Percentiles rank a stretch among this genome's conserved stretches.
Conservation (phyloP, 2,888 invertebrate species). For the Drosophila eohydei region DNA sequence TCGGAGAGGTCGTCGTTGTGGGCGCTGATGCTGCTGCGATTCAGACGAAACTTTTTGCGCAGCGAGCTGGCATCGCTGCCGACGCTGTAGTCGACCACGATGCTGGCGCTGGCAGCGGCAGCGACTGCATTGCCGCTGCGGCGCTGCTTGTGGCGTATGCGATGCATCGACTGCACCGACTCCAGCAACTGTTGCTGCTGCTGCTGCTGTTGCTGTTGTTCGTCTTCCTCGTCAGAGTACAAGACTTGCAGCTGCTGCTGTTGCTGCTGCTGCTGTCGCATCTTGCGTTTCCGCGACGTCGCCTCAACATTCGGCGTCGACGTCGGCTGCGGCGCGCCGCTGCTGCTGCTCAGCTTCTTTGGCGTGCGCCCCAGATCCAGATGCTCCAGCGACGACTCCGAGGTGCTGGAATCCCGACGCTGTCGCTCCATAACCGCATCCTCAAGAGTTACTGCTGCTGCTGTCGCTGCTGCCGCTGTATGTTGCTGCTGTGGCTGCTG, state of each 20-base stretch:
- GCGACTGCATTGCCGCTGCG: slow-evolving; percentile 60
- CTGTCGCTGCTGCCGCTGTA: slow-evolving; percentile 8
- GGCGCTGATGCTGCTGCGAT: slow-evolving; percentile 62
- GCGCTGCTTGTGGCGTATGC: slow-evolving; percentile 80
- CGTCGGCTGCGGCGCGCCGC: slow-evolving; percentile 67
- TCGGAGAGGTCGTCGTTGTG: slow-evolving; percentile 66
- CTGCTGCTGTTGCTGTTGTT: slow-evolving; percentile 46
- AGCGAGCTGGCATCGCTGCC: slow-evolving; percentile 74
- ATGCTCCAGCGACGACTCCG: slow-evolving; percentile 84
- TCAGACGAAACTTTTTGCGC: slow-evolving; percentile 84
- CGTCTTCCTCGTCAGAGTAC: slow-evolving; percentile 74
- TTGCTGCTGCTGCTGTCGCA: slow-evolving; percentile 48
- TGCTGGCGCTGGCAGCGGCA: slow-evolving; percentile 63
- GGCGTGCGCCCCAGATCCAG: slow-evolving; percentile 83
- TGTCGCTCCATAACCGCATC: slow-evolving; percentile 81
- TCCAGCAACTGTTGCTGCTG: slow-evolving; percentile 36
- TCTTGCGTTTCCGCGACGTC: slow-evolving; percentile 64
- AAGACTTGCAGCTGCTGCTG: slow-evolving; percentile 27
- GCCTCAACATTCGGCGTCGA: slow-evolving; percentile 73
- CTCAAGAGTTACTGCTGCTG: slow-evolving; percentile 19
- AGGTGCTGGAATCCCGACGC: slow-evolving; percentile 83
- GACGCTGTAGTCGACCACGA: slow-evolving; percentile 72
- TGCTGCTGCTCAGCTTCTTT: slow-evolving; percentile 78
- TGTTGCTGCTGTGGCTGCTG: slow-evolving; percentile 21
- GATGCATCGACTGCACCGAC: slow-evolving; percentile 39